A percentile compares a stretch with the other conserved stretches of the same genome.
Conservation (phyloP, 2,113 vertebrate genomes). For the Craseonycteris thonglongyai region DNA sequence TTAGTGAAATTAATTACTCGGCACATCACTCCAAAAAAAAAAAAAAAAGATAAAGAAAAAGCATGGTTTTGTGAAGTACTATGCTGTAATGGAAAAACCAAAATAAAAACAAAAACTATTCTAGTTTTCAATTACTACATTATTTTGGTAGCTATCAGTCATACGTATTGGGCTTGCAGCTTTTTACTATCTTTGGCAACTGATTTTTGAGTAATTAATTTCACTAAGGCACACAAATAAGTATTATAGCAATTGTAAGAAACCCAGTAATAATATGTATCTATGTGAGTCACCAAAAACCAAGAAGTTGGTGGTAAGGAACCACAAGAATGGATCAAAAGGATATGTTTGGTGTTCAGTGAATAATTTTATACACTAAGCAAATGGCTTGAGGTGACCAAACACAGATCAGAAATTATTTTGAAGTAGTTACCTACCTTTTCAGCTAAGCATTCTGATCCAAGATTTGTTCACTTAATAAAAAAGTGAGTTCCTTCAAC, state of each 20-base stretch:
- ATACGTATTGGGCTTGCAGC: not conserved
- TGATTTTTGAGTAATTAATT: constrained; percentile 67
- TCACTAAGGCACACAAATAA: constrained; percentile 56
- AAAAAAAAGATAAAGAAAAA: too few relatives aligned
- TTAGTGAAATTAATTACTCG: too few relatives aligned
- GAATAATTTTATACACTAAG: constrained; percentile 69
- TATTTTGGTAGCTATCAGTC: not conserved
- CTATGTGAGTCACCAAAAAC: constrained; percentile 39
- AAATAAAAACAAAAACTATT: not conserved
- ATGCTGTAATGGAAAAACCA: not conserved
- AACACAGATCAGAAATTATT: constrained; percentile 45
- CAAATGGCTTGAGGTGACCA: constrained; percentile 81
- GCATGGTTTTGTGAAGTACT: not conserved
- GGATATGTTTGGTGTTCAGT: constrained; percentile 63
- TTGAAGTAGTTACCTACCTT: constrained; percentile 45
- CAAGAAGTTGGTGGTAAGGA: constrained; percentile 59
- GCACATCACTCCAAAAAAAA: too few relatives aligned
- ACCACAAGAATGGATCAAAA: constrained; percentile 56
- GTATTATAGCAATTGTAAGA: constrained; percentile 51
- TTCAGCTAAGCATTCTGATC: constrained; percentile 52
- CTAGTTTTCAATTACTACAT: not conserved
- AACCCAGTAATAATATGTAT: constrained; percentile 46
- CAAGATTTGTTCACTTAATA: constrained; percentile 37
- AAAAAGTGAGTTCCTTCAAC: not conserved
- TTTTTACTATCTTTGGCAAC: constrained; percentile 65